phyloP scores from a whole-genome alignment of 2,113 vertebrate genomes.

The Urocitellus parryii region DNA sequence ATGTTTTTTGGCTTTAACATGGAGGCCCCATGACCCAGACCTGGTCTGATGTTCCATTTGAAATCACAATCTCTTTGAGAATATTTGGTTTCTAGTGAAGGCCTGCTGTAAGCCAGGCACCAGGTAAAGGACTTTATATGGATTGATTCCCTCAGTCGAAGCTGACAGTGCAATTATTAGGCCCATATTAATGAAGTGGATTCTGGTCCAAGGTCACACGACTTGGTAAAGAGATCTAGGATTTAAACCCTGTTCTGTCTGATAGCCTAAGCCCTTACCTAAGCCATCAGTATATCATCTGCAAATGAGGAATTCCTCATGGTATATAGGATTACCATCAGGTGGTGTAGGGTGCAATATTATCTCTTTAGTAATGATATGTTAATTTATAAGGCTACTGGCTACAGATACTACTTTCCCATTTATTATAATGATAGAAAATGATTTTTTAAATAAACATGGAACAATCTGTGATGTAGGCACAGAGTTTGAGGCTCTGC shows the following conservation, averaged over 20 bases:
- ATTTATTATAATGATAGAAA: not conserved
- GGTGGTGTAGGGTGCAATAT: not conserved
- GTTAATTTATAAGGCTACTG: constrained; percentile 11
- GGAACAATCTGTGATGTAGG: rapidly evolving
- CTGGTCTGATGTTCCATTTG: not conserved
- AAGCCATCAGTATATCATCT: not conserved
- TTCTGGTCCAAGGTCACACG: not conserved
- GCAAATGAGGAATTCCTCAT: not conserved
- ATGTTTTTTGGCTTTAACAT: not conserved
- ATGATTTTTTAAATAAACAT: not conserved
- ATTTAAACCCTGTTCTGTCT: not conserved
- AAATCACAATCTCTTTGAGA: not conserved
- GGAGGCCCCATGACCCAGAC: not conserved
- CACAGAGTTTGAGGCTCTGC: not conserved
- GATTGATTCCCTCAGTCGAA: not conserved
- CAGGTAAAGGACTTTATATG: not conserved
- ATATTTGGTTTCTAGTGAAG: not conserved
- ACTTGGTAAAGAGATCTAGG: not conserved
- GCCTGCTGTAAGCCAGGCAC: not conserved
- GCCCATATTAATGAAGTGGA: not conserved
- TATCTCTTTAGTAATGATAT: not conserved
- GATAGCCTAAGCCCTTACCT: not conserved
- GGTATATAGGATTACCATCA: not conserved
- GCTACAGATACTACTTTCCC: not conserved
- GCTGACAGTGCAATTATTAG: not conserved